phyloP scores from a whole-genome alignment of 2,888 invertebrate species.

The Cartodere bifasciata region DNA sequence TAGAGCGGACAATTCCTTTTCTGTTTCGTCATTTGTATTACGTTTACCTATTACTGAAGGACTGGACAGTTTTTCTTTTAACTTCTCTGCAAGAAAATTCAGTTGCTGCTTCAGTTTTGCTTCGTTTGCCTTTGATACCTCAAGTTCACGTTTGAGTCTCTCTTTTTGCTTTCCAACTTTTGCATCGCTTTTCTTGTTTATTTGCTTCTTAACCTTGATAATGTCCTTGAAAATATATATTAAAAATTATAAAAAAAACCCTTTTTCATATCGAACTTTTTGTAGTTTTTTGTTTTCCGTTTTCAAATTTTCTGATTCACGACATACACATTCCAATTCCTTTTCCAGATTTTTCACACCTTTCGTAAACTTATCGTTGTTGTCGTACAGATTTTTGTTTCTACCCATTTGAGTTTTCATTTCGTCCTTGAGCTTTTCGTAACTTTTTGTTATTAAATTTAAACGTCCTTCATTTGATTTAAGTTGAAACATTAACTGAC shows the following conservation, averaged over 20 bases:
- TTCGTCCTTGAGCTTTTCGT: conserved; percentile 13
- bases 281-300: conserved; percentile 7
- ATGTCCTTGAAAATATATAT: conserved; percentile 6
- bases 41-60: conserved; percentile 3
- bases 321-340: conserved; percentile 12
- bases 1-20: conserved; percentile 4
- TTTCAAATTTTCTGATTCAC: conserved; percentile 6
- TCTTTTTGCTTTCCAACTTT: conserved; percentile 6
- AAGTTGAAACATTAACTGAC: conserved; percentile 12
- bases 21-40: conserved; percentile 4
- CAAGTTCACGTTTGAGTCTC: background rate
- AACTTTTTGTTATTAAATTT: conserved; percentile 12
- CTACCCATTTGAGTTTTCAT: conserved; percentile 14
- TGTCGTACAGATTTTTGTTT: conserved; percentile 12
- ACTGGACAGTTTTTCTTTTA: conserved; percentile 3
- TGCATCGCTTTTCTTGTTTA: conserved; percentile 1
- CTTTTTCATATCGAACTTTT: background rate
- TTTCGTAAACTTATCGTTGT: conserved; percentile 16
- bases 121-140: conserved; percentile 1
- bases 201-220: background rate
- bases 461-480: conserved; percentile 15
- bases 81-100: conserved; percentile 1
- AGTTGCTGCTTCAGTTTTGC: conserved; percentile 5
- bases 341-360: conserved; percentile 16
- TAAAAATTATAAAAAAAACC: background rate